Evolutionary conservation across 1,140 invertebrate species (phyloP), one percentile per base, ranked within the genome.

Genomic region (Orussus abietinus): DNA sequence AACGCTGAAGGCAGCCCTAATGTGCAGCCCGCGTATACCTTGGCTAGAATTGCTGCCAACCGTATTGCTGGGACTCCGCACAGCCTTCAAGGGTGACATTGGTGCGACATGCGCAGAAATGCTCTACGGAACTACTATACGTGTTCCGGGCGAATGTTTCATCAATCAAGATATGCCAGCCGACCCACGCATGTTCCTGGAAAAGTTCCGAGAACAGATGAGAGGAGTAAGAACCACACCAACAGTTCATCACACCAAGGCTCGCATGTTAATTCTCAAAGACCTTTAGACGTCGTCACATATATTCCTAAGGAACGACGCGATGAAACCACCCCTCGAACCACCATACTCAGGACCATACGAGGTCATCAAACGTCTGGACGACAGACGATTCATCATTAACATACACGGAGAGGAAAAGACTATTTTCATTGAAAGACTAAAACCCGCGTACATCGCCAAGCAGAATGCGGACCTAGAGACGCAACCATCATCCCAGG

Each of bases 61-160:
- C n/a, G n/a, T n/a, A n/a, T n/a, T n/a, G n/a, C n/a, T n/a, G n/a
- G n/a, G n/a, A n/a, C n/a, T n/a, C n/a, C n/a, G n/a, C n/a, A n/a
- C n/a, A n/a, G n/a, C n/a, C n/a, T n/a, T n/a, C n/a, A n/a, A n/a
- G n/a, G n/a, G n/a, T n/a, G n/a, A n/a, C n/a, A n/a, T n/a, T n/a
- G n/a, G n/a, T n/a, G n/a, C n/a, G n/a, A n/a, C n/a, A 45, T 51
- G 11, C 26, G 45, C 64, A 0, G 43, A 62, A 19, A 14, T 66
- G 14, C 33, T 62, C 1, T 64, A 53, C 39, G 64, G 61, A 1
- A 21, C 28, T n/a, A 25, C 52, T 0, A 15, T 66, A 7, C 41
- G 54, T 13, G 19, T 64, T 2, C 68, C 70, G 12, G 62, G 59
- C 2, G 61, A 71, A 44, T 64, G 71, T 38, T 59, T 72, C 33